Percentiles rank a stretch among this genome's conserved stretches.
These are phyloP conservation scores for Plecotus auritus DNA, from an alignment of 2,113 vertebrate species.

Conservation along the genomic window DNA sequence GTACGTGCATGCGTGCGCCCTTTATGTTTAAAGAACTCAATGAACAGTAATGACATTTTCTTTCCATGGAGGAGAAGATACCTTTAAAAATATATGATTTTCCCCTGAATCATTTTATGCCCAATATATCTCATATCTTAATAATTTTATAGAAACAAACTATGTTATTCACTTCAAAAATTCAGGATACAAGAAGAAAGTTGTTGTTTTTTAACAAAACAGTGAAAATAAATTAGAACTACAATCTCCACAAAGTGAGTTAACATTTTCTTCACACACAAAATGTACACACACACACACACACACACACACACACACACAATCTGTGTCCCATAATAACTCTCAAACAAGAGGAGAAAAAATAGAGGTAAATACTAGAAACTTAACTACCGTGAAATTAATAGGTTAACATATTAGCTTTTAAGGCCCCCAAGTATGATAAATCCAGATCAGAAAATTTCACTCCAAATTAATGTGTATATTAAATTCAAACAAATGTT, in stretches of 20 bases:
- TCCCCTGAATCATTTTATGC: constrained; percentile 18
- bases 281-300: background rate
- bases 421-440: constrained; percentile 33
- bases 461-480: background rate
- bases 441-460: background rate
- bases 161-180: constrained; percentile 8
- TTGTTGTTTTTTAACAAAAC: background rate
- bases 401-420: constrained; percentile 8
- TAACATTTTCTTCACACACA: constrained; percentile 28
- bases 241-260: constrained; percentile 28
- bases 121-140: background rate
- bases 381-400: constrained; percentile 51
- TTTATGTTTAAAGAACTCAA: background rate
- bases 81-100: background rate
- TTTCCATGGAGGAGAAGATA: background rate
- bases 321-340: background rate
- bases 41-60: background rate
- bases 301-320: background rate
- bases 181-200: background rate
- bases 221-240: background rate
- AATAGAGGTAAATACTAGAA: constrained; percentile 39
- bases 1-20: background rate
- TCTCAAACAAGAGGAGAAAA: background rate
- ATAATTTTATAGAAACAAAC: constrained; percentile 3
- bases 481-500: constrained; percentile 35